Base-by-base conservation (phyloP, 2,797 vertebrate genomes). In the Austrolebias charrua region DNA sequence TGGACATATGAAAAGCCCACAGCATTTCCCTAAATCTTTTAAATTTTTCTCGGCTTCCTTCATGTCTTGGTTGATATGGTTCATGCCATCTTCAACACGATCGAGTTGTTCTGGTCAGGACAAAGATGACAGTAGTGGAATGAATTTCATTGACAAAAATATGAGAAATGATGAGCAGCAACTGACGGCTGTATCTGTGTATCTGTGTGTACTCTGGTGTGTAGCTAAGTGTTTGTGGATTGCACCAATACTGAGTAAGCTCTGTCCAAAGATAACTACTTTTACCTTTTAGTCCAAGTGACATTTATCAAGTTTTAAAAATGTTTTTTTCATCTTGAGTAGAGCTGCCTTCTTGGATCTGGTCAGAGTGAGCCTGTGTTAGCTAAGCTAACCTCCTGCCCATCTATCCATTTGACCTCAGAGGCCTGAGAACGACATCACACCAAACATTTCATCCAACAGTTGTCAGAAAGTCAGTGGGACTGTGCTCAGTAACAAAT, bases 1-100 rank as follows among this genome's bases (percentile, higher is more conserved):
- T 92, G 97, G 97, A 96, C 97, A 99, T 96, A 98, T 97, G 97
- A 98, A 99, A 95, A 99, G 95, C 94, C 97, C 97, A 98, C 97
- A 99, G 97, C 97, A 99, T 95, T 98, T 98, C 95, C 96, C 97
- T 98, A 98, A 98, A 98, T 98, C 97, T 98, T 98, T 99, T 98
- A 99, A 99, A 98, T 96, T 98, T 98, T 98, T 99, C 95, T 99
- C 97, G 83, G 97, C 97, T 95, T 99, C 97, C 96, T 99, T 99
- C 97, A 99, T 99, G 97, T 99, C 96, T 97, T 98, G 96, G 94
- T 99, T 99, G 97, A 99, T 99, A 97, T 98, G 97, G 96, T 99
- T 98, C 97, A 99, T 98, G 96, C 97, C 97, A 95, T 99, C 97
- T 96, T 99, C 97, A 78, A 98, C 96, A 94, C 97, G 96, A 96